Percentiles rank a stretch among this genome's conserved stretches.
These are phyloP conservation scores for Carcharodon carcharias DNA, from an alignment of 2,797 vertebrate species.

Conservation along the genomic window DNA sequence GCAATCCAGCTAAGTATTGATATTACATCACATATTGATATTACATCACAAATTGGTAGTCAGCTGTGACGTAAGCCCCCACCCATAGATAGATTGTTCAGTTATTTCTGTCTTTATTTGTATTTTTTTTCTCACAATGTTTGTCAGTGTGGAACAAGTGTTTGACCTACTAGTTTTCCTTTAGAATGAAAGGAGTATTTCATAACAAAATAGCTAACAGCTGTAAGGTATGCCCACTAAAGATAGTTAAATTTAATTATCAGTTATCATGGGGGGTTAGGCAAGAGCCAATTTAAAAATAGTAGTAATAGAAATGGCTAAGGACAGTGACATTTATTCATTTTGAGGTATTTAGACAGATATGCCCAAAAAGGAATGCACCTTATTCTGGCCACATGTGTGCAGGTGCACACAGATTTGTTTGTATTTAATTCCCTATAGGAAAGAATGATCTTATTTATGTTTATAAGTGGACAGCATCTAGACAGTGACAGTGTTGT, in stretches of 20 bases:
- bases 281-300: background rate
- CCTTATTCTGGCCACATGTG: background rate
- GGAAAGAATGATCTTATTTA: background rate
- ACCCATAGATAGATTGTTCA: background rate
- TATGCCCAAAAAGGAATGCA: background rate
- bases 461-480: background rate
- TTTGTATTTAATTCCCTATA: background rate
- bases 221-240: background rate
- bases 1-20: background rate
- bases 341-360: background rate
- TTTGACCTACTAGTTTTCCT: background rate
- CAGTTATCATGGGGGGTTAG: background rate
- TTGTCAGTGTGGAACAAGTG: background rate
- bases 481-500: background rate
- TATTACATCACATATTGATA: background rate
- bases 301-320: background rate
- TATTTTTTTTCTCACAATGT: background rate
- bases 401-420: background rate
- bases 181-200: background rate
- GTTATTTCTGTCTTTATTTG: background rate
- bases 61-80: background rate
- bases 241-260: background rate
- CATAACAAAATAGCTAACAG: background rate
- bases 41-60: background rate
- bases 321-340: background rate